phyloP scores from a whole-genome alignment of 2,888 invertebrate species.

The Orchestes rusci region DNA sequence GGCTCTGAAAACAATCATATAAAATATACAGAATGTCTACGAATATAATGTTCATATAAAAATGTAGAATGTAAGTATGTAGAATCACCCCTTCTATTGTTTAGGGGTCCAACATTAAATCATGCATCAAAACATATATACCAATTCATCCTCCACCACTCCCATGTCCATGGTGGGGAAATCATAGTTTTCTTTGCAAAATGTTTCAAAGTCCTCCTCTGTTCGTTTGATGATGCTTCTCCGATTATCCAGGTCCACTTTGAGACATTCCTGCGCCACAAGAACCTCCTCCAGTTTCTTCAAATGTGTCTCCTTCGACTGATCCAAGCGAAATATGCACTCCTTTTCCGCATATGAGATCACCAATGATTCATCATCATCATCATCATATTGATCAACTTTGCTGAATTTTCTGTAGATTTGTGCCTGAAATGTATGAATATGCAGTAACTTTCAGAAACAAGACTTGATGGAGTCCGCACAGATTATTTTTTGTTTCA shows the following conservation, averaged over 20 bases:
- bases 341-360: constrained; percentile 20
- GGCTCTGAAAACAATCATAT: constrained; percentile 3
- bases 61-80: no score
- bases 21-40: no score
- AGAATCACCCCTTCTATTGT: no score
- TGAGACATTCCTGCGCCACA: constrained; percentile 33
- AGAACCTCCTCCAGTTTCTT: constrained; percentile 37
- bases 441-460: no score
- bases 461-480: no score
- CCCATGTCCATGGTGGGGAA: constrained; percentile 17
- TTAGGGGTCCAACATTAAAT: neutral
- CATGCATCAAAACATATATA: constrained; percentile 5
- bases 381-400: constrained; percentile 16
- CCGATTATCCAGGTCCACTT: constrained; percentile 32
- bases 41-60: no score
- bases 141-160: constrained; percentile 20
- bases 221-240: constrained; percentile 32
- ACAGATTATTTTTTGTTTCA: no score
- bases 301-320: constrained; percentile 25
- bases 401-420: constrained; percentile 24
- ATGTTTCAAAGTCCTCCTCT: constrained; percentile 34
- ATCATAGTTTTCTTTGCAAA: constrained; percentile 33
- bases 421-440: constrained; percentile 23
- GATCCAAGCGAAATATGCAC: constrained; percentile 26
- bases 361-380: constrained; percentile 11